Evolutionary conservation across 2,797 vertebrate species (phyloP).

Genomic region (Knipowitschia caucasica): DNA sequence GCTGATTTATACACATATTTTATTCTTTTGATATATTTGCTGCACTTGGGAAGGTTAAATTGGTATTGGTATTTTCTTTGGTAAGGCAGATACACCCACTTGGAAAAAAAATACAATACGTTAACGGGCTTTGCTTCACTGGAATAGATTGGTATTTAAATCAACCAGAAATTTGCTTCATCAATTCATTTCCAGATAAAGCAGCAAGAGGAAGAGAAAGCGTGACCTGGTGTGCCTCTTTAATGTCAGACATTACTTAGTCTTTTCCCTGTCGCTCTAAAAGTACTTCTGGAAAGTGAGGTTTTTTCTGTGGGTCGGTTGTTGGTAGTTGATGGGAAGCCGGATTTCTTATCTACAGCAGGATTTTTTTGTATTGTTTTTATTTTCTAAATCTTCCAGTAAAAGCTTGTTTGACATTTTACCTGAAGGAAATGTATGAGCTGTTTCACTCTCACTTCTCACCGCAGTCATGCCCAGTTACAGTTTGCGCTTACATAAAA

Average conservation of each 20-base stretch:
- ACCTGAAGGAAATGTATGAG: conserved; percentile 63
- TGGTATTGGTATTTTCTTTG: no score
- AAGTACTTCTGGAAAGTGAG: conserved; percentile 18
- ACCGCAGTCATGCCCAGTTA: conserved; percentile 10
- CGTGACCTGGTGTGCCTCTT: neutral
- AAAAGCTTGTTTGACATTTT: conserved; percentile 38
- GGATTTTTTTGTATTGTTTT: conserved; percentile 22
- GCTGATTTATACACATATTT: neutral
- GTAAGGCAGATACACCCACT: no score
- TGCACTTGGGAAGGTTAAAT: no score
- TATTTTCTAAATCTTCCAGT: conserved; percentile 51
- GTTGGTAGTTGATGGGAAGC: conserved; percentile 54
- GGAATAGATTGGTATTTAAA: conserved; percentile 54
- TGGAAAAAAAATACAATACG: conserved; percentile 27
- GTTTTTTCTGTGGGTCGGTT: conserved; percentile 26
- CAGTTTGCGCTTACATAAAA: neutral
- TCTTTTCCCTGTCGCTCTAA: neutral
- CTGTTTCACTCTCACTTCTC: conserved; percentile 57
- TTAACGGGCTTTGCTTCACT: conserved; percentile 48
- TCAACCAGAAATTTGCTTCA: conserved; percentile 33
- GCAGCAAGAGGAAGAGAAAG: conserved; percentile 11
- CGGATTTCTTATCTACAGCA: conserved; percentile 48
- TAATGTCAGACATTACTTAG: neutral
- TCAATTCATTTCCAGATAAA: conserved; percentile 46
- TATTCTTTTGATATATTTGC: neutral